Evolutionary conservation across 2,888 invertebrate genomes (phyloP), one percentile per base, ranked within the genome.

Genomic region (Xanthia togata): DNA sequence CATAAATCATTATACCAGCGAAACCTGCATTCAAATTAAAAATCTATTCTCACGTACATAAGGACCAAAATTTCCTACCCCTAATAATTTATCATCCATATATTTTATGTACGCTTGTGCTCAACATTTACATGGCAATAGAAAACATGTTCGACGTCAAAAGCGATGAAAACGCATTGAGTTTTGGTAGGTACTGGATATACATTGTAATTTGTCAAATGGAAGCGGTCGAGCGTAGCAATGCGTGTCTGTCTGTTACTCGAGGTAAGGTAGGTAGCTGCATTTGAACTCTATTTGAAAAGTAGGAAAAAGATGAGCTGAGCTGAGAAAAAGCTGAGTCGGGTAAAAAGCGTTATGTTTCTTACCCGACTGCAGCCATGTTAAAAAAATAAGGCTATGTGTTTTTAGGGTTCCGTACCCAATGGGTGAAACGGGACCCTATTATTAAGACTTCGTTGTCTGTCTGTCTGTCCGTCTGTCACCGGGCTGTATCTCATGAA

Each of bases 141-240:
- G 79, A 82, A 80, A 75, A 83, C n/a, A 64, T 69, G 64, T 62
- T 83, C n/a, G 6, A n/a, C 63, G 50, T 76, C 60, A 80, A 80
- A 83, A 80, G 82, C 59, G 73, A 71, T 80, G 80, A 81, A 70
- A 83, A 78, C 81, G 74, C 72, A 70, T 84, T 78, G 63, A 75
- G 59, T 72, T 67, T 69, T 70, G 53, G 77, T 80, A 62, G 11
- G 62, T 67, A 59, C n/a, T 57, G 63, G 70, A 71, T 84, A 83
- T 82, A 84, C 78, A 84, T 81, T 73, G 82, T 82, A 81, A 84
- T 84, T 84, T 84, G 82, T 84, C 83, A 84, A 84, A 84, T 81
- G 84, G 84, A 73, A 73, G 73, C 75, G 75, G 64, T 44, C 70
- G 84, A 53, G 59, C 74, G 73, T 64, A 71, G 72, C 50, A 64